Base-by-base conservation (phyloP, 92 coral and sea anemone genomes). In the Anthopleura xanthogrammica region DNA sequence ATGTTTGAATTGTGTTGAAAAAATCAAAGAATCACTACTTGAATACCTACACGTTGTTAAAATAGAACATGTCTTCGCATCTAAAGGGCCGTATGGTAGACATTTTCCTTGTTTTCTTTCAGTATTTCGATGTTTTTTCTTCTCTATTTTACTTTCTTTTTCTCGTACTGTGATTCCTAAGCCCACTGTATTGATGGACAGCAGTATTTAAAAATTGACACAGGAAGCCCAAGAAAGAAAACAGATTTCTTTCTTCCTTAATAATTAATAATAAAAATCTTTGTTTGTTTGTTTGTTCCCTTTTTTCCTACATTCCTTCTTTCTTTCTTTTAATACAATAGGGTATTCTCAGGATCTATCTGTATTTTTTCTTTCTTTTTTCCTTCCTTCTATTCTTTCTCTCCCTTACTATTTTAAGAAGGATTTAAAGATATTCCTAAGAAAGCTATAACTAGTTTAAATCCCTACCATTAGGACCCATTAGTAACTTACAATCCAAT, bases 1-100 rank as follows among this genome's bases (percentile, higher is more conserved):
- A n/a, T 5, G 58, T 54, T 54, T 14, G 16, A 24, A 2, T 62
- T 62, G 3, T 68, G 19, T 43, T 11, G 9, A 24, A 72, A 20
- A 5, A 9, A 54, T 14, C 12, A 36, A 23, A 62, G 70, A 62
- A 62, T 4, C 19, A 62, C 70, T 20, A 29, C 36, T 62, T 6
- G 2, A n/a, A 22, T 82, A 94, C 99, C 89, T 89, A 97, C 99
- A 97, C 99, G 66, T 97, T 97, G 68, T 89, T 92, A 76, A 97
- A 94, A 22, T 77, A 88, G 83, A 97, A 94, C 92, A 97, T 86
- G 66, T 97, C 99, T 24, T 90, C 98, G 62, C 99, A 97, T 36
- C 89, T 93, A 83, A 97, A 97, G 2, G 97, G 92, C 52, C 99
- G 88, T 60, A 97, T 86, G 56, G 99, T 97, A 8, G 97, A 90